A percentile compares a stretch with the other conserved stretches of the same genome.
Evolutionary conservation across 2,888 invertebrate species (phyloP).

Genomic region (Erynnis tages): DNA sequence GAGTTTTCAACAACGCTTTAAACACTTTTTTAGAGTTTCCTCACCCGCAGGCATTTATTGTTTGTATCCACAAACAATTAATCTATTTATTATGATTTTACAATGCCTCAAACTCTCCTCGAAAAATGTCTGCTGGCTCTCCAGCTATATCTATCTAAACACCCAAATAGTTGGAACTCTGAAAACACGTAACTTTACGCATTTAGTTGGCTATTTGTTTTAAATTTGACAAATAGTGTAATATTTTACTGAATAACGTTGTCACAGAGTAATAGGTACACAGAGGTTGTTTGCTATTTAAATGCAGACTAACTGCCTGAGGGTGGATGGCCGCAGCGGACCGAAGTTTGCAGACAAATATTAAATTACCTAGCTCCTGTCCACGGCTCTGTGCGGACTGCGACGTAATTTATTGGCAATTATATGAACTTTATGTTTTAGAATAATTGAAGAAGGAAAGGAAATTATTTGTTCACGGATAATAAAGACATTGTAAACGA

Average conservation of each 20-base stretch:
- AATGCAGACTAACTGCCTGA: slow-evolving; percentile 13
- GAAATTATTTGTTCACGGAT: too few species aligned
- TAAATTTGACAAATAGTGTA: slow-evolving; percentile 24
- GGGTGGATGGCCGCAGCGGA: background rate
- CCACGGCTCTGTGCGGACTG: background rate
- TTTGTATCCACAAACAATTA: too few species aligned
- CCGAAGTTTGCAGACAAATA: slow-evolving; percentile 12
- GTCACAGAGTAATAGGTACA: slow-evolving; percentile 16
- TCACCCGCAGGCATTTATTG: too few species aligned
- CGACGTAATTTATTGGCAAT: background rate
- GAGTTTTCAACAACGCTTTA: too few species aligned
- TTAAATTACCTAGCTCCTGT: background rate
- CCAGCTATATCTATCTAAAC: too few species aligned
- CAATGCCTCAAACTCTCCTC: too few species aligned
- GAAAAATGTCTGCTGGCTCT: too few species aligned
- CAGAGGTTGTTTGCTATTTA: slow-evolving; percentile 23
- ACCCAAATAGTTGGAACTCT: slow-evolving; percentile 4
- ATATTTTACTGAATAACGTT: slow-evolving; percentile 23
- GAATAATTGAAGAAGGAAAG: too few species aligned
- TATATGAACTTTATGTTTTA: too few species aligned
- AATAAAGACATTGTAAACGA: too few species aligned
- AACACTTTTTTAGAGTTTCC: too few species aligned
- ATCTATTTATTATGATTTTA: too few species aligned
- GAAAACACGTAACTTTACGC: slow-evolving; percentile 9
- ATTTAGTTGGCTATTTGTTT: slow-evolving; percentile 21